These are phyloP conservation scores for Cynodonichthys magdalenae DNA, from an alignment of 2,797 vertebrate species.

Conservation along the genomic window DNA sequence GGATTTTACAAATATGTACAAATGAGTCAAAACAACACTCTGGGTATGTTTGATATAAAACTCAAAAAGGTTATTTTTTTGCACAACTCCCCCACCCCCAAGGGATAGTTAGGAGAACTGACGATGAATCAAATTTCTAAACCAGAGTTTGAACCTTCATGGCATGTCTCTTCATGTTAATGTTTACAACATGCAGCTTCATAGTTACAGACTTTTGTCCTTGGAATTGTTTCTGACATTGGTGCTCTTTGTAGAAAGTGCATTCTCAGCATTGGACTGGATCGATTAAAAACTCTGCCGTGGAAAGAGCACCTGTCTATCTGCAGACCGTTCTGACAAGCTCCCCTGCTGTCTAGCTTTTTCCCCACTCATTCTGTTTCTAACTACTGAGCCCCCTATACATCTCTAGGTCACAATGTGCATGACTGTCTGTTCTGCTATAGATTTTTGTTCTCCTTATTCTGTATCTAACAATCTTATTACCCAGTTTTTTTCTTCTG, in stretches of 20 bases:
- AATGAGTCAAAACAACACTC: no score
- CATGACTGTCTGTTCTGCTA: constrained; percentile 11
- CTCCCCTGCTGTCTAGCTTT: not conserved
- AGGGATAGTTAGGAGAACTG: no score
- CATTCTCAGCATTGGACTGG: constrained; percentile 26
- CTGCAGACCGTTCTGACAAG: not conserved
- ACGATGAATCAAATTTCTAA: not conserved
- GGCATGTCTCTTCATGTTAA: constrained; percentile 6
- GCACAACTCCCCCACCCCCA: no score
- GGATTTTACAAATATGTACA: no score
- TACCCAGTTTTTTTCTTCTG: not conserved
- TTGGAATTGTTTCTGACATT: constrained; percentile 37
- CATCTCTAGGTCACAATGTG: constrained; percentile 10
- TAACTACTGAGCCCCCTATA: not conserved
- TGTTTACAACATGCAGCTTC: constrained; percentile 8
- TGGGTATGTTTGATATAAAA: no score
- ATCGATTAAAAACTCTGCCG: constrained; percentile 31
- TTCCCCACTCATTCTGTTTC: not conserved
- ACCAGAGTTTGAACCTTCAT: not conserved
- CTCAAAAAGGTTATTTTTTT: no score
- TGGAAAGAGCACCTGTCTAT: constrained; percentile 7
- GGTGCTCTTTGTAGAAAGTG: constrained; percentile 19
- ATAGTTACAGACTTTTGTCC: constrained; percentile 24
- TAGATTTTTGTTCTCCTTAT: not conserved
- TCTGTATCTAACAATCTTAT: not conserved